These are phyloP conservation scores for Caiman crocodilus DNA, from an alignment of 2,797 vertebrate genomes.

Conservation along the genomic window DNA sequence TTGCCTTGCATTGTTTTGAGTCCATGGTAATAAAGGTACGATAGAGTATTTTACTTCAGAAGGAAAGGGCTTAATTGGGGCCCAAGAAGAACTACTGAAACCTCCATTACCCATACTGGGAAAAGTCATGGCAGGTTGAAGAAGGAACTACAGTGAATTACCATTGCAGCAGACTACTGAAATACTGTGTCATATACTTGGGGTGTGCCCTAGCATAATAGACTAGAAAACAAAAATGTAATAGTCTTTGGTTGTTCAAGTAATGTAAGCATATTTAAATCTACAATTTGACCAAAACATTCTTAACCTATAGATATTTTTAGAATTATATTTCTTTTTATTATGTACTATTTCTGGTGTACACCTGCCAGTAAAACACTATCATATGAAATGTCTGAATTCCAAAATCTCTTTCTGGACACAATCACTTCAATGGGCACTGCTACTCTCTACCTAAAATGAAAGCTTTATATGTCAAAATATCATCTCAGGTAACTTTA, in stretches of 20 bases:
- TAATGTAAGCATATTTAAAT: not conserved
- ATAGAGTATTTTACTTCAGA: no score
- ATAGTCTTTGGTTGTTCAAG: not conserved
- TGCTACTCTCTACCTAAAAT: not conserved
- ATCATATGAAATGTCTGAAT: not conserved
- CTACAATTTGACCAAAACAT: not conserved
- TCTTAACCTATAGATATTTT: not conserved
- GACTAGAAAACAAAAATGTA: not conserved
- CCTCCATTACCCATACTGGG: no score
- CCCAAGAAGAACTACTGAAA: no score
- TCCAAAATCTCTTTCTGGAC: not conserved
- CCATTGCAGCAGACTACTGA: no score
- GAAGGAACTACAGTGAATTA: no score
- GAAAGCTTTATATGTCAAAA: not conserved
- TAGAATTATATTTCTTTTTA: not conserved
- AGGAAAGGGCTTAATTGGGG: no score
- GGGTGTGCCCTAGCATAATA: no score
- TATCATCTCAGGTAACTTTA: not conserved
- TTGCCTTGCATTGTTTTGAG: not conserved
- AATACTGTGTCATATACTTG: no score
- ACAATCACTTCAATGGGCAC: not conserved
- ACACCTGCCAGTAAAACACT: not conserved
- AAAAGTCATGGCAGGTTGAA: no score
- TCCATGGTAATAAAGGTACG: not conserved
- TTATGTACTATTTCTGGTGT: not conserved